These are phyloP conservation scores for Vesta saturnalis DNA, from an alignment of 2,888 invertebrate species.

Conservation along the genomic window DNA sequence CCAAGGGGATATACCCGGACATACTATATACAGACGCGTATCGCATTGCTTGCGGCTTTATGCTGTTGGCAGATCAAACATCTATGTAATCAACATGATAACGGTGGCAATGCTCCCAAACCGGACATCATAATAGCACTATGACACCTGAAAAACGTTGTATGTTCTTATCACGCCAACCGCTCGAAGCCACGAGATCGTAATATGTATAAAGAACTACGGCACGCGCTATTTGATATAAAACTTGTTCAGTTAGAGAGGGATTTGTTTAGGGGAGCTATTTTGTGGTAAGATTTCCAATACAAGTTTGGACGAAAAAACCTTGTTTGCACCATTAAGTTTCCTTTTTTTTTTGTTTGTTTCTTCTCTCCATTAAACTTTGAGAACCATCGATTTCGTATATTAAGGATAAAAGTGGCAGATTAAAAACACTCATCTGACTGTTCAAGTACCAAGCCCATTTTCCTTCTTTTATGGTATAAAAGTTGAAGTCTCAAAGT, in stretches of 20 bases:
- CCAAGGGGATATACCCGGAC: slow-evolving; percentile 36
- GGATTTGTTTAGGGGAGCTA: slow-evolving; percentile 34
- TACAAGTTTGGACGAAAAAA: slow-evolving; percentile 18
- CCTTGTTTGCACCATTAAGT: slow-evolving; percentile 14
- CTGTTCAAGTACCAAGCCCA: not conserved
- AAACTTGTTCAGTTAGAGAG: slow-evolving; percentile 29
- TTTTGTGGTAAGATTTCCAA: slow-evolving; percentile 23
- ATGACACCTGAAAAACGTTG: slow-evolving; percentile 39
- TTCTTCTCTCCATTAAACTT: slow-evolving; percentile 20
- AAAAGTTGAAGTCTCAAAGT: not conserved
- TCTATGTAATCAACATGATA: slow-evolving; percentile 40
- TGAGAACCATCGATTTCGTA: slow-evolving; percentile 13
- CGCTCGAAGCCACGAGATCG: slow-evolving; percentile 31
- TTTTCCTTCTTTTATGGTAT: not conserved
- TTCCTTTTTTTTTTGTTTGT: slow-evolving; percentile 20
- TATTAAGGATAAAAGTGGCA: slow-evolving; percentile 10
- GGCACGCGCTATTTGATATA: slow-evolving; percentile 28
- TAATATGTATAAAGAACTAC: slow-evolving; percentile 28
- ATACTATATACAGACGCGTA: slow-evolving; percentile 33
- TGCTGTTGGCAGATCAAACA: slow-evolving; percentile 40
- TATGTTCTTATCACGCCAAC: slow-evolving; percentile 33
- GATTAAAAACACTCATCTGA: slow-evolving; percentile 13
- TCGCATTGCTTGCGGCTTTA: slow-evolving; percentile 29
- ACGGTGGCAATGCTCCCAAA: slow-evolving; percentile 32
- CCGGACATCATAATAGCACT: slow-evolving; percentile 39